phyloP scores from a whole-genome alignment of 2,888 invertebrate genomes.

The Scaptomyza flava region DNA sequence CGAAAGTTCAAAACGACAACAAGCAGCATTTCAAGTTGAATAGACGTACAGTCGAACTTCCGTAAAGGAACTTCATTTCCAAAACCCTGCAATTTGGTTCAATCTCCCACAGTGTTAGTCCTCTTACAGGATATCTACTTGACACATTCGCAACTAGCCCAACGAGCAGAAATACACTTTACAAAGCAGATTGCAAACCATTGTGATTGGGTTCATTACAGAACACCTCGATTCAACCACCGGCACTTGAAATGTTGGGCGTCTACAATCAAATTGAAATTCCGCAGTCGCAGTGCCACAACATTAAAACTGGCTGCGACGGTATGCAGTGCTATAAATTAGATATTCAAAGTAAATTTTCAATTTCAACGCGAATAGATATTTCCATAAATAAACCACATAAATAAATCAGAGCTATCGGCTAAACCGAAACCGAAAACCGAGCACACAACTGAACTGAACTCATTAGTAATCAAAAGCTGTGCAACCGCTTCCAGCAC shows the following conservation, averaged over 20 bases:
- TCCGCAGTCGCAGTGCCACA: constrained; percentile 30
- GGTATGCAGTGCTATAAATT: constrained; percentile 53
- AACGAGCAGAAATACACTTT: neutral
- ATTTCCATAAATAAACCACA: constrained; percentile 78
- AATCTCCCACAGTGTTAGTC: neutral
- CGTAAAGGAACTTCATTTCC: neutral
- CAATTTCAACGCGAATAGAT: constrained; percentile 72
- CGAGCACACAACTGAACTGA: constrained; percentile 37
- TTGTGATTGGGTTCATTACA: constrained; percentile 1
- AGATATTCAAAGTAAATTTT: constrained; percentile 74
- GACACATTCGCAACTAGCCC: neutral
- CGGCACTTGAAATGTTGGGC: constrained; percentile 3
- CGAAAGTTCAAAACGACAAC: constrained; percentile 31
- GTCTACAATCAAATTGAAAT: constrained; percentile 53
- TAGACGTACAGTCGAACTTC: constrained; percentile 1
- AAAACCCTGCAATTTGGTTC: too few relatives aligned
- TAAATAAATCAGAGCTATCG: constrained; percentile 77
- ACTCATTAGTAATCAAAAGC: constrained; percentile 79
- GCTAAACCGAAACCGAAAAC: constrained; percentile 40
- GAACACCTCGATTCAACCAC: neutral
- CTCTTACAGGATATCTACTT: constrained; percentile 2
- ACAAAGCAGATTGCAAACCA: neutral
- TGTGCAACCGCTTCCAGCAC: constrained; percentile 51
- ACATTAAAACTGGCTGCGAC: constrained; percentile 6
- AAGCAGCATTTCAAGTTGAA: constrained; percentile 2